phyloP scores from a whole-genome alignment of 2,797 vertebrate species.

The Etheostoma perlongum region DNA sequence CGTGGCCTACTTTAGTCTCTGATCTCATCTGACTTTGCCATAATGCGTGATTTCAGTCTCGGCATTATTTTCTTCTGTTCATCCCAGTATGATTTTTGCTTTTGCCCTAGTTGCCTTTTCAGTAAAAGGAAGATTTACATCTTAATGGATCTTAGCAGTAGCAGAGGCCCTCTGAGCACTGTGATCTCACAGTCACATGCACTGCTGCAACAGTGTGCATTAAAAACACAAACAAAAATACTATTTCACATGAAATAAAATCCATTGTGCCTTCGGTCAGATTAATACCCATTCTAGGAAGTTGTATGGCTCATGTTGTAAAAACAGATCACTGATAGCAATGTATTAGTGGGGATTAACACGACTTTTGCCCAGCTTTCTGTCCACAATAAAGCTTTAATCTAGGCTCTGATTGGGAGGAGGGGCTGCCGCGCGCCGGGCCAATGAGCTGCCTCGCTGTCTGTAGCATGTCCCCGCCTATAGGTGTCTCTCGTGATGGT shows the following conservation, averaged over 20 bases:
- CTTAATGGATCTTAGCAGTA: constrained; percentile 67
- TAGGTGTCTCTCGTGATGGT: constrained; percentile 74
- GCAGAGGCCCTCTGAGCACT: constrained; percentile 50
- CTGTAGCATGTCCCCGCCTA: constrained; percentile 44
- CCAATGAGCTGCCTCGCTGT: constrained; percentile 60
- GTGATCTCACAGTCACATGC: constrained; percentile 40
- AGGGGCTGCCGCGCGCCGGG: constrained; percentile 4
- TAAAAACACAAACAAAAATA: constrained; percentile 31
- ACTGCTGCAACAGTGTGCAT: constrained; percentile 25
- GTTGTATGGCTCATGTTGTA: constrained; percentile 59
- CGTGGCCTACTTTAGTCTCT: constrained; percentile 25
- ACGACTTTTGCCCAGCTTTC: constrained; percentile 73
- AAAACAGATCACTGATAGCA: constrained; percentile 68
- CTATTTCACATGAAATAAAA: constrained; percentile 29
- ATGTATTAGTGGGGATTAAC: constrained; percentile 73
- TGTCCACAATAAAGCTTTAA: constrained; percentile 77
- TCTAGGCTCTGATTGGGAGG: constrained; percentile 64
- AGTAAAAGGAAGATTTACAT: constrained; percentile 61
- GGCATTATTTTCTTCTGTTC: constrained; percentile 32
- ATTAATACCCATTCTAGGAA: constrained; percentile 53
- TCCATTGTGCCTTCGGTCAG: constrained; percentile 43
- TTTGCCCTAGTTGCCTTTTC: constrained; percentile 45
- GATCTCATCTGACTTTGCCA: constrained; percentile 26
- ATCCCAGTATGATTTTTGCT: constrained; percentile 54
- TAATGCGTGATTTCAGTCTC: constrained; percentile 23